Evolutionary conservation across 2,797 vertebrate species (phyloP).

Genomic region (Enteromius afrohamiltoni): DNA sequence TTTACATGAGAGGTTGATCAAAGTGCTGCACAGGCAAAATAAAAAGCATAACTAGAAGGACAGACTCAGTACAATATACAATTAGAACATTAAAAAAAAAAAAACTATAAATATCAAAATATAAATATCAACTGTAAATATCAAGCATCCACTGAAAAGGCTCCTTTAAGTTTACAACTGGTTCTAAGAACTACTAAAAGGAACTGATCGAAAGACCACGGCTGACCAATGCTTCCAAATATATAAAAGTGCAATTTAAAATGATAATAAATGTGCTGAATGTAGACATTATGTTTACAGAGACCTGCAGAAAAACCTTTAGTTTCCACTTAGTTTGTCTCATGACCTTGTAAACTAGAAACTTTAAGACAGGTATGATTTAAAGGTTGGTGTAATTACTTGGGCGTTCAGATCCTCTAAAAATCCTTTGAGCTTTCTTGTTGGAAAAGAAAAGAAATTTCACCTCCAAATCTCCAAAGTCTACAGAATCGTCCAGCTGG

Average conservation of each 20-base stretch:
- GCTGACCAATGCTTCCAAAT: too few species aligned
- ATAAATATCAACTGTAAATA: too few species aligned
- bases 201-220: too few species aligned
- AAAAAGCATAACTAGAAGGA: too few species aligned
- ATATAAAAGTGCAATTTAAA: neutral
- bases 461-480: slow-evolving; percentile 13
- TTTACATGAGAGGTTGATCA: too few species aligned
- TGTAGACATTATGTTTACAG: neutral
- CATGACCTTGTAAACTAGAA: neutral
- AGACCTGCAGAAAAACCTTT: neutral
- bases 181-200: neutral
- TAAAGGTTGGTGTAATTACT: neutral
- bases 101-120: too few species aligned
- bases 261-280: neutral
- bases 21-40: too few species aligned
- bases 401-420: slow-evolving; percentile 6
- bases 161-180: neutral
- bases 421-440: slow-evolving; percentile 32
- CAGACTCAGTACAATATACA: too few species aligned
- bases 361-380: neutral
- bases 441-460: slow-evolving; percentile 1
- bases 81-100: too few species aligned
- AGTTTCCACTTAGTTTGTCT: neutral
- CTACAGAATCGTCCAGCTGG: slow-evolving; percentile 37
- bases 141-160: neutral